A percentile compares a stretch with the other conserved stretches of the same genome.
Conservation (phyloP, 2,888 invertebrate species). For the Mechanitis mazaeus region DNA sequence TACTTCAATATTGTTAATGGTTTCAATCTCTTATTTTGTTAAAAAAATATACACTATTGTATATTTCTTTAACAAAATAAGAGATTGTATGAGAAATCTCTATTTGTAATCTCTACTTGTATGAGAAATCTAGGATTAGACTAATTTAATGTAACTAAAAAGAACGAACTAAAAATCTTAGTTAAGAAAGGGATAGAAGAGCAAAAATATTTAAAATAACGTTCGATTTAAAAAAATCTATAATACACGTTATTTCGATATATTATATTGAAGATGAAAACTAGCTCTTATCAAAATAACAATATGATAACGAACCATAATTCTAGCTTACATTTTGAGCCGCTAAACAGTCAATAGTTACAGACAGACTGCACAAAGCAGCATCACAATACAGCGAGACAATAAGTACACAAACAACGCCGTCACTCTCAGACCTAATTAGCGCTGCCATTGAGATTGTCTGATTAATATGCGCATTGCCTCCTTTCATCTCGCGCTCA, state of each 20-base stretch:
- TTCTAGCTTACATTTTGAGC: constrained; percentile 19
- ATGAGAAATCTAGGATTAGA: too few species aligned
- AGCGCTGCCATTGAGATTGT: constrained; percentile 68
- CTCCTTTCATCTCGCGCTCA: constrained; percentile 47
- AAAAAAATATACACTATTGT: too few species aligned
- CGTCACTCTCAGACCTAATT: constrained; percentile 73
- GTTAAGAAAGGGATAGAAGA: too few species aligned
- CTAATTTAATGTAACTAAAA: too few species aligned
- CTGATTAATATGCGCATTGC: constrained; percentile 54
- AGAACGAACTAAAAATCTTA: too few species aligned
- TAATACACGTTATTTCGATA: not conserved
- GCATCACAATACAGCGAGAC: constrained; percentile 55
- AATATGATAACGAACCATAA: constrained; percentile 14
- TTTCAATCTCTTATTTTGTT: too few species aligned
- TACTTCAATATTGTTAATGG: too few species aligned
- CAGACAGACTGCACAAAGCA: constrained; percentile 44
- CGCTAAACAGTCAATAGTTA: constrained; percentile 29
- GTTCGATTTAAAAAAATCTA: too few species aligned
- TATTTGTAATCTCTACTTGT: too few species aligned
- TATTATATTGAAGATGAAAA: constrained; percentile 1
- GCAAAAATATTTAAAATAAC: too few species aligned
- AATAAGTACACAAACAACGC: constrained; percentile 56
- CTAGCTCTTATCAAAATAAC: constrained; percentile 13
- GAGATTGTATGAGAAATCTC: too few species aligned
- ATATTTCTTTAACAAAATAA: too few species aligned